phyloP scores from a whole-genome alignment of 2,797 vertebrate genomes.

The Thamnophis elegans region DNA sequence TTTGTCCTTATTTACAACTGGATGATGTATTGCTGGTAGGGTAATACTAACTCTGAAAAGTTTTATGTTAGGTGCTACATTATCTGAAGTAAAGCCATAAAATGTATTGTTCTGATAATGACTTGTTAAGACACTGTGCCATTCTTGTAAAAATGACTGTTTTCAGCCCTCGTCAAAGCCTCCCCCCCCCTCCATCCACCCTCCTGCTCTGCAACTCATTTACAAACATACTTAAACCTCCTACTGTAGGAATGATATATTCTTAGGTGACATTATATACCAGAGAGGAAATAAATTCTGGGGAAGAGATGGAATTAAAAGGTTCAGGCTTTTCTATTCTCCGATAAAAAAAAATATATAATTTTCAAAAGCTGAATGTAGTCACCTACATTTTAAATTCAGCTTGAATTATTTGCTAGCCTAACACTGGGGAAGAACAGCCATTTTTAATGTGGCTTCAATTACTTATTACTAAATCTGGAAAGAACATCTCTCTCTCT shows the following conservation, averaged over 20 bases:
- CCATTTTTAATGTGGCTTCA: background rate
- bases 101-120: conserved; percentile 32
- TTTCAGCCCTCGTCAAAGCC: conserved; percentile 46
- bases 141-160: conserved; percentile 30
- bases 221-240: conserved; percentile 50
- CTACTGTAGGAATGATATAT: background rate
- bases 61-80: conserved; percentile 23
- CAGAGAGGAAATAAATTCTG: background rate
- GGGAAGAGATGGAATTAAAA: background rate
- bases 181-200: conserved; percentile 25
- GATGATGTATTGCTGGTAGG: conserved; percentile 22
- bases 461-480: background rate
- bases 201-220: conserved; percentile 32
- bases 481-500: background rate
- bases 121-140: conserved; percentile 44
- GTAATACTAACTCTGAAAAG: background rate
- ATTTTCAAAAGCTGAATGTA: background rate
- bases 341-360: background rate
- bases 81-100: conserved; percentile 42
- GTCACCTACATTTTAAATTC: conserved; percentile 41
- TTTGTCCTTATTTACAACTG: conserved; percentile 35
- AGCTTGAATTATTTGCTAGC: background rate
- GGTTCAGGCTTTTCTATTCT: background rate
- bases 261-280: conserved; percentile 28
- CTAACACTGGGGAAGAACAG: background rate